A percentile compares a stretch with the other conserved stretches of the same genome.
phyloP scores from a whole-genome alignment of 2,113 vertebrate species.

The Clarias magur region DNA sequence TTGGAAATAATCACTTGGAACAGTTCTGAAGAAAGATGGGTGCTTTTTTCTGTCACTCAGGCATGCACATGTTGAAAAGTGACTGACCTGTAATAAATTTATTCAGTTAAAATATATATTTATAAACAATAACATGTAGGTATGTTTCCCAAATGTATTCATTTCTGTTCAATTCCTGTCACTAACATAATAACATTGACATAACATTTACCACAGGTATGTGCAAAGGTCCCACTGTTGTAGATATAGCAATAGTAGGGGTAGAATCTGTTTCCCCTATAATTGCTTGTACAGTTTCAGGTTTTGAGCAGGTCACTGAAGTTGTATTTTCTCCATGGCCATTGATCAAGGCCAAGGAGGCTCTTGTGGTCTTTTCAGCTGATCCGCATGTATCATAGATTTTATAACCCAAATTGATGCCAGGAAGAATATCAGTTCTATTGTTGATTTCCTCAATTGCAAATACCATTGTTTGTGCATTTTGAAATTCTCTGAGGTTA shows the following conservation, averaged over 20 bases:
- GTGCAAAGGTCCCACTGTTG: slow-evolving; percentile 56
- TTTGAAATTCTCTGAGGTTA: slow-evolving; percentile 59
- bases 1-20: too few species aligned
- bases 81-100: too few species aligned
- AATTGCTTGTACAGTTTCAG: slow-evolving; percentile 56
- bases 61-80: too few species aligned
- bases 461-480: slow-evolving; percentile 61
- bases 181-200: not conserved
- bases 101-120: too few species aligned
- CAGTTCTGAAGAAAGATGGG: not conserved
- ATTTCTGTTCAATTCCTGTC: not conserved
- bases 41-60: too few species aligned
- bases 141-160: too few species aligned
- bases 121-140: too few species aligned
- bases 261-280: slow-evolving; percentile 60
- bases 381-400: slow-evolving; percentile 61
- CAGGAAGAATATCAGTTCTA: slow-evolving; percentile 55
- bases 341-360: slow-evolving; percentile 57
- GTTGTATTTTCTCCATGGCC: slow-evolving; percentile 14
- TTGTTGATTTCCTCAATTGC: slow-evolving; percentile 64
- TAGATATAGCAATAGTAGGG: slow-evolving; percentile 57
- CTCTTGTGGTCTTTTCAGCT: slow-evolving; percentile 54
- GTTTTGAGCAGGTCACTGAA: slow-evolving; percentile 37
- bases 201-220: slow-evolving; percentile 53
- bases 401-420: slow-evolving; percentile 58